phyloP scores from a whole-genome alignment of 1,140 invertebrate genomes.

The Harlomillsia oculata region DNA sequence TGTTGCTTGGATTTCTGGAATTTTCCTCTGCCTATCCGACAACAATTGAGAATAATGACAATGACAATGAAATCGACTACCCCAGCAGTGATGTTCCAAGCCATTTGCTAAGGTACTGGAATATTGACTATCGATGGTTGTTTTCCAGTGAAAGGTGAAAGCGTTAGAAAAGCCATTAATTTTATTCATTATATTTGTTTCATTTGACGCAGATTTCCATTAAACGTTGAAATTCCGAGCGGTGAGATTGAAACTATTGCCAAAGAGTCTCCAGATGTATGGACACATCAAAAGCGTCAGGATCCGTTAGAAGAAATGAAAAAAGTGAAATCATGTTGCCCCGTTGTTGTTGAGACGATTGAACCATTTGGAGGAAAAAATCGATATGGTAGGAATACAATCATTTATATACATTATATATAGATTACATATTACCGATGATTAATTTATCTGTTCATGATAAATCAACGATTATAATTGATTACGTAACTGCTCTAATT shows the following conservation, averaged over 20 bases:
- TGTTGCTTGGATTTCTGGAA: too few relatives aligned
- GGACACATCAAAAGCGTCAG: too few relatives aligned
- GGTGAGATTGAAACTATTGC: not conserved
- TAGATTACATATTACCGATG: not conserved
- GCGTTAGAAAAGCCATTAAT: too few relatives aligned
- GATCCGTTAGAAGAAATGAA: not conserved
- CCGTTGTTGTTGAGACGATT: constrained; percentile 61
- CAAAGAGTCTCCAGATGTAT: not conserved
- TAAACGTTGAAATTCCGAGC: constrained; percentile 5
- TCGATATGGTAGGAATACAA: constrained; percentile 38
- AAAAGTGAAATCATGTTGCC: constrained; percentile 52
- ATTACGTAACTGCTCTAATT: not conserved
- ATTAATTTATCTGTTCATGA: not conserved
- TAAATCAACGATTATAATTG: constrained; percentile 4
- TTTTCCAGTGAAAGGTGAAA: too few relatives aligned
- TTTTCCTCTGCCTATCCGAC: too few relatives aligned
- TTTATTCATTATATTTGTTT: too few relatives aligned
- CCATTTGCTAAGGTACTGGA: too few relatives aligned
- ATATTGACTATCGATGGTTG: too few relatives aligned
- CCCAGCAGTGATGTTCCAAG: too few relatives aligned
- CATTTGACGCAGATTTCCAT: not conserved
- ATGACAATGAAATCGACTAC: too few relatives aligned
- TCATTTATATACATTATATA: not conserved
- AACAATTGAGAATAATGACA: too few relatives aligned
- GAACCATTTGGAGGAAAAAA: constrained; percentile 66